Conservation (phyloP, 2,797 vertebrate species). For the Benthosema pterotum region DNA sequence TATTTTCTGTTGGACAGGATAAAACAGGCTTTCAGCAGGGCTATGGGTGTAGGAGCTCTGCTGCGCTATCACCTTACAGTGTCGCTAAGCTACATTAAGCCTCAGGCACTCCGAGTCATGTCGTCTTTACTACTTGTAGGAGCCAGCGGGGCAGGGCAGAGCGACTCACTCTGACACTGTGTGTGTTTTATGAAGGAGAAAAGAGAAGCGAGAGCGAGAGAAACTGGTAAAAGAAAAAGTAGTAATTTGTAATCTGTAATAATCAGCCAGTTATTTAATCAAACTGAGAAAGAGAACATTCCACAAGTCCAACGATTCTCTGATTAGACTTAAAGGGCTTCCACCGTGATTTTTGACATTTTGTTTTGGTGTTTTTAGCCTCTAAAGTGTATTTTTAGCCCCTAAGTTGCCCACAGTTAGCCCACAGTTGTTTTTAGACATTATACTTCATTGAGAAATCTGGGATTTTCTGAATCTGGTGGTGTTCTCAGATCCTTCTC, state of each 20-base stretch:
- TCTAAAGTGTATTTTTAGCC: too few relatives aligned
- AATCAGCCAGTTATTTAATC: conserved; percentile 15
- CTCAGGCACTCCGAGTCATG: neutral
- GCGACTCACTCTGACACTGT: conserved; percentile 20
- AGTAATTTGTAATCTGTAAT: conserved; percentile 13
- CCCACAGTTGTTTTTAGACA: too few relatives aligned
- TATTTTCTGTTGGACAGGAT: conserved; percentile 33
- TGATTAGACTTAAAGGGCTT: too few relatives aligned
- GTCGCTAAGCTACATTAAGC: conserved; percentile 37
- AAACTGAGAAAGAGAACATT: too few relatives aligned
- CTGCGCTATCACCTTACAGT: conserved; percentile 29
- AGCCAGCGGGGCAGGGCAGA: conserved; percentile 9
- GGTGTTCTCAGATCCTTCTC: too few relatives aligned
- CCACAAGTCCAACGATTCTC: too few relatives aligned
- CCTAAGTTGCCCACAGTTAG: too few relatives aligned
- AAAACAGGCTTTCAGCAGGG: conserved; percentile 51
- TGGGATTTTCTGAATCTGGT: too few relatives aligned
- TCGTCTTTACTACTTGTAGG: conserved; percentile 38
- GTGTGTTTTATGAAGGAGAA: conserved; percentile 7
- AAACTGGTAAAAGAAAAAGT: too few relatives aligned
- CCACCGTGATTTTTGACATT: too few relatives aligned
- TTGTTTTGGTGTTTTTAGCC: too few relatives aligned
- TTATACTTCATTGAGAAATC: too few relatives aligned
- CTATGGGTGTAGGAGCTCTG: conserved; percentile 37
- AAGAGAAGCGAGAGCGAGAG: conserved; percentile 2